These are phyloP conservation scores for Acanthurus lineatus DNA, from an alignment of 2,797 vertebrate genomes.

Conservation along the genomic window DNA sequence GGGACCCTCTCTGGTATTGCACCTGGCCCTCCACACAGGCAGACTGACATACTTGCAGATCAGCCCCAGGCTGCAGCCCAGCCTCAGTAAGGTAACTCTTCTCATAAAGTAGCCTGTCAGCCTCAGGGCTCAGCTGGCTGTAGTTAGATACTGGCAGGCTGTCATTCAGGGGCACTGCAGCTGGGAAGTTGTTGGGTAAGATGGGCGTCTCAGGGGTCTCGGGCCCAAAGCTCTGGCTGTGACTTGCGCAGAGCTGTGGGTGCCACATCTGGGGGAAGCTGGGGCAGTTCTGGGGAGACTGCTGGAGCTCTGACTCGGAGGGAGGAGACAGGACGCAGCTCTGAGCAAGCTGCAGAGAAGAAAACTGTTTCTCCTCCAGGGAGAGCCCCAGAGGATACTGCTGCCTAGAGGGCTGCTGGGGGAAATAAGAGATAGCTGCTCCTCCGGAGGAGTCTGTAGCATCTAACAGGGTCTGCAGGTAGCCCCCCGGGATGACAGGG, in stretches of 20 bases:
- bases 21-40: constrained; percentile 93
- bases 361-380: constrained; percentile 92
- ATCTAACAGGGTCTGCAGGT: constrained; percentile 98
- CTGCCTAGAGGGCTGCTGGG: constrained; percentile 91
- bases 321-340: constrained; percentile 95
- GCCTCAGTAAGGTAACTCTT: constrained; percentile 92
- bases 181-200: constrained; percentile 88
- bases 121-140: constrained; percentile 89
- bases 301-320: constrained; percentile 95
- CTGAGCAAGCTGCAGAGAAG: constrained; percentile 92
- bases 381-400: constrained; percentile 88
- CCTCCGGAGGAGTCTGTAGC: constrained; percentile 94
- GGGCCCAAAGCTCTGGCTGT: constrained; percentile 86
- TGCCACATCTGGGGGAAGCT: constrained; percentile 93
- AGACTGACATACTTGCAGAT: constrained; percentile 95
- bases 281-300: constrained; percentile 92
- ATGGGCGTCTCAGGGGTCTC: constrained; percentile 88
- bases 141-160: constrained; percentile 90
- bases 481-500: constrained; percentile 97
- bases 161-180: constrained; percentile 85
- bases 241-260: constrained; percentile 80
- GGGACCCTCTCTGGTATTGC: constrained; percentile 95
- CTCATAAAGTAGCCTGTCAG: constrained; percentile 93
- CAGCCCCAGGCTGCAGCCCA: constrained; percentile 90
- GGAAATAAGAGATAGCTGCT: constrained; percentile 91